A percentile compares a stretch with the other conserved stretches of the same genome.
phyloP scores from a whole-genome alignment of 2,113 vertebrate genomes.

The Corythaeola cristata region DNA sequence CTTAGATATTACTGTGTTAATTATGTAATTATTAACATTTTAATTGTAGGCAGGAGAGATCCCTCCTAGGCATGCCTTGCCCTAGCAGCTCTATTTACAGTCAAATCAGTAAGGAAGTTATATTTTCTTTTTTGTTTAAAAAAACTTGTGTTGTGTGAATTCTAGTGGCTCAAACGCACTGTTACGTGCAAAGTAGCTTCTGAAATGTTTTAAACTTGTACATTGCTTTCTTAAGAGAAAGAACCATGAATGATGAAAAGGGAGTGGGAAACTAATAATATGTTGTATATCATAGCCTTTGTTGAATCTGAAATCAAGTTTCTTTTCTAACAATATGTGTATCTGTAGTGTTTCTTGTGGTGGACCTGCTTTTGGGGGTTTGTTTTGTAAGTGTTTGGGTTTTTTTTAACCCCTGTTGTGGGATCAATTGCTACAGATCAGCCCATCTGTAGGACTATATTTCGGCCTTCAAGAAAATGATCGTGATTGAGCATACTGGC shows the following conservation, averaged over 20 bases:
- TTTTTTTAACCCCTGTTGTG: background rate
- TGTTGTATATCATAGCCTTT: background rate
- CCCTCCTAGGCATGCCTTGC: background rate
- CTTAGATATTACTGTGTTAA: background rate
- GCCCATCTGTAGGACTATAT: background rate
- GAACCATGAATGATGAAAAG: background rate
- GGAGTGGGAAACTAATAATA: background rate
- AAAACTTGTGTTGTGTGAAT: background rate
- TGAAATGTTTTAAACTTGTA: background rate
- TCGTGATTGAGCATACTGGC: background rate
- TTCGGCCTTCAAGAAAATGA: background rate
- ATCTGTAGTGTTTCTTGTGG: background rate
- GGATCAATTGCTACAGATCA: background rate
- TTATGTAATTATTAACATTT: background rate
- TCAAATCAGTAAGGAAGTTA: background rate
- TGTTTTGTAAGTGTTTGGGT: too few species aligned
- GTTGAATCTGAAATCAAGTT: background rate
- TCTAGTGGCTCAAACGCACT: background rate
- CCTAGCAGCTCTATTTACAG: background rate
- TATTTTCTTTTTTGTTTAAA: rapidly evolving
- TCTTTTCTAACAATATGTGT: background rate
- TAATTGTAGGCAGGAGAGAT: background rate
- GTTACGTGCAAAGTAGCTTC: background rate
- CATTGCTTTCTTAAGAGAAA: background rate
- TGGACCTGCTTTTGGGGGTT: background rate